Base-by-base conservation (phyloP, 2,888 invertebrate species). In the Cheiracanthium punctorium region DNA sequence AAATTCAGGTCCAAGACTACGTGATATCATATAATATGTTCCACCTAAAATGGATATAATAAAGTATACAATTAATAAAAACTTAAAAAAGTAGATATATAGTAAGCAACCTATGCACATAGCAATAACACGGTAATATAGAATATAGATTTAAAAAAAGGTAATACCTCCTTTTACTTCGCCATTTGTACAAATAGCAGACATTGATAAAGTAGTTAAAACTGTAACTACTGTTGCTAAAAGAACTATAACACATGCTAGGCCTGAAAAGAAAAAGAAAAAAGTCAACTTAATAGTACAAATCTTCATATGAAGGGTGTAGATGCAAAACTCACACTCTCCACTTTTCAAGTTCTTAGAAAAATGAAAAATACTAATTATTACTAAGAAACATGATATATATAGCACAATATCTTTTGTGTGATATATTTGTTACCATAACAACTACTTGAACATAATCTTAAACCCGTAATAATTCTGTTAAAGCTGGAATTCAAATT, bases 161-260 rank as follows among this genome's bases (percentile, higher is more conserved):
- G 90, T 93, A n/a, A 91, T 93, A 96, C 96, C 98, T 94, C 98
- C 98, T 94, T 97, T 97, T 84, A 98, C 97, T 93, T 98, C 97
- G 82, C 98, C 98, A 93, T 99, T 99, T 89, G 98, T 99, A 92
- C 97, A 97, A 91, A 99, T 98, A 84, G 98, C 98, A 1, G 98
- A 97, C 96, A 98, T 98, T 87, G 98, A 98, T 88, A 98, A 93
- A 0, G 96, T 96, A 24, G 96, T 96, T 91, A 97, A 95, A 89
- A 96, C 94, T 92, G 96, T 96, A 70, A 97, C 96, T 48, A 95
- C 92, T n/a, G 96, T 94, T 12, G 97, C 96, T 90, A 97, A 94
- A 73, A 92, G 94, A 90, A 97, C 96, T 91, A 97, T 96, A 90
- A 95, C 52, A 96, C 93, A 97, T 98, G 92, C 99, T 98, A 98